Base-by-base conservation (phyloP, 1,140 invertebrate genomes). In the Scaptodrosophila lebanonensis region DNA sequence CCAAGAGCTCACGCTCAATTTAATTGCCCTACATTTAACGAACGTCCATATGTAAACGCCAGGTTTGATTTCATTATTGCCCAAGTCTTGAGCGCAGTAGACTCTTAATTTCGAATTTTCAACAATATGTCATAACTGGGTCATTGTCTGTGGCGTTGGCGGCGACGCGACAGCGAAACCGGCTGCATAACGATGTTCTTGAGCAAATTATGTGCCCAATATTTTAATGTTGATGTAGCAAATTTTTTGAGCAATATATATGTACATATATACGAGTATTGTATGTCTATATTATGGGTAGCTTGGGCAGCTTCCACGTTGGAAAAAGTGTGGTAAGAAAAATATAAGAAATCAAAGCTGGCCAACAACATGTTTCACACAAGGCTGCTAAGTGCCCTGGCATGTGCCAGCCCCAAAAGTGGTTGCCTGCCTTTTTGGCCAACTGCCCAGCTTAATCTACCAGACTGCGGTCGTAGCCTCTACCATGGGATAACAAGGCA, bases 371-470 rank as follows among this genome's bases (percentile, higher is more conserved):
- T 61, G 59, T 66, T 66, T 79, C 63, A 44, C 67, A 67, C 50
- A 71, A 57, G 35, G 35, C 58, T 57, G 73, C 59, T 79, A 79
- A 77, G 79, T 79, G 57, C 48, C 60, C 49, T 48, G 67, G 57
- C 68, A 53, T 66, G 51, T 72, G 63, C 66, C 63, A 64, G 53
- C 40, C 25, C 42, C 22, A 25, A 8, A 25, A 25, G 18, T 38
- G 32, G 27, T 53, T 43, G 36, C 35, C 44, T 49, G 32, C 42
- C 36, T 22, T 48, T 44, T 61, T 59, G 59, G 52, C 48, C 30
- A n/a, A n/a, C n/a, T n/a, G n/a, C n/a, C n/a, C n/a, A n/a, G 13
- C 30, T 38, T 33, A 57, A 47, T 27, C 33, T 25, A 38, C 20
- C 62, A 18, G 50, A 15, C 15, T 36, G 57, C n/a, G n/a, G n/a